Conservation (phyloP, 2,113 vertebrate genomes). For the Grus americana region DNA sequence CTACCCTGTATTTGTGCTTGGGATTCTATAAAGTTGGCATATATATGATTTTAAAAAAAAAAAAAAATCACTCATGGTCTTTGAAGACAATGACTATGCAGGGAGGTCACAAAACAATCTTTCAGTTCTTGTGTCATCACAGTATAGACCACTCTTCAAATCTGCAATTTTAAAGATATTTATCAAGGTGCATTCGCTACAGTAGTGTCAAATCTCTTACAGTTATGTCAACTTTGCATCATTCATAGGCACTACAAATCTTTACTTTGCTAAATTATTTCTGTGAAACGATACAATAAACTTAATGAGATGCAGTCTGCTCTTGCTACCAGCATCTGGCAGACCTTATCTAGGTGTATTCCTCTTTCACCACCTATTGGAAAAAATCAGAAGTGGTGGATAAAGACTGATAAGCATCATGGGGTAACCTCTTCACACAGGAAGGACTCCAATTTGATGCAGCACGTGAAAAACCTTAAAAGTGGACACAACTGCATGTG, state of each 20-base stretch:
- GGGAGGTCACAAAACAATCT: background rate
- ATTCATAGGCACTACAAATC: rapidly evolving
- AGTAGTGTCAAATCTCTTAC: background rate
- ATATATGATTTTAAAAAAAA: background rate
- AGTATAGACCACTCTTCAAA: background rate
- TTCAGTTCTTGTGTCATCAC: background rate
- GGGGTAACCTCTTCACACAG: background rate
- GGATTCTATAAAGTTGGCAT: background rate
- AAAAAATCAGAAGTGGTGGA: background rate
- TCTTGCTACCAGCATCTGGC: background rate
- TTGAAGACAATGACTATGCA: background rate
- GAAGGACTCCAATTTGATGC: background rate
- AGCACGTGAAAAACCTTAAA: background rate
- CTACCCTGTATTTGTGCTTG: too few relatives aligned
- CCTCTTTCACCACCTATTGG: background rate
- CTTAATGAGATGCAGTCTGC: background rate
- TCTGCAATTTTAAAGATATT: background rate
- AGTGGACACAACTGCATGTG: too few relatives aligned
- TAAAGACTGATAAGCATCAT: background rate
- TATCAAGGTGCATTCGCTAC: background rate
- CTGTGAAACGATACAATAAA: background rate
- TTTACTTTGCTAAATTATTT: background rate
- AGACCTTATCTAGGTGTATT: background rate
- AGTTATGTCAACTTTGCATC: background rate
- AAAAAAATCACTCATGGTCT: background rate